Evolutionary conservation across 2,113 vertebrate species (phyloP), one percentile per base, ranked within the genome.

Genomic region (Hippolais icterina): DNA sequence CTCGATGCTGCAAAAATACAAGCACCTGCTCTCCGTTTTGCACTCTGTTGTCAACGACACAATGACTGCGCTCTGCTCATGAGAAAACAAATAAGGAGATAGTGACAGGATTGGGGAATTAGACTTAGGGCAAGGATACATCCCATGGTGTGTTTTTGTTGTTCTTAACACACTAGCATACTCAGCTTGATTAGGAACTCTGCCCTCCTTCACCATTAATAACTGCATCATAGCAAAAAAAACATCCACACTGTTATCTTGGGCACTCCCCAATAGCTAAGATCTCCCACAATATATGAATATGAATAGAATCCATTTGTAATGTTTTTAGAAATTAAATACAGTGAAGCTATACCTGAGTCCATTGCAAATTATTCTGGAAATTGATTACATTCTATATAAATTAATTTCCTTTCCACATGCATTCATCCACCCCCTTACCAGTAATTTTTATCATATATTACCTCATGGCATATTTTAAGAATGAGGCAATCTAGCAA

Each of bases 401-500:
- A 71, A 57, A 97, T 90, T 60, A 86, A 92, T 96, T 95, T 95
- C 54, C 65, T 97, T 57, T 95, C 83, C 35, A 85, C 56, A 76
- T n/a, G 57, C 68, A 78, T 91, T 49, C 21, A 63, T 83, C 52
- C 47, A 59, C 20, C 61, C 46, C 63, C 63, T 53, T 81, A 82
- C 60, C 63, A 56, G 37, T 71, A 60, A 64, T 83, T 71, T 94
- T 46, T 92, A 64, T 93, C 72, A 46, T 93, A 61, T 82, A 93
- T 96, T 93, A 96, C 89, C 85, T 95, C 64, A 90, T 89, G 61
- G 70, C 88, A 82, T 85, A 66, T 92, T 90, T 87, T 93, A 79
- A 82, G 91, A 95, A 76, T 96, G 87, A 96, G 76, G 75, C 89
- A 96, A 82, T 95, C 87, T 87, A 49, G 56, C 94, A 70, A 78